These are phyloP conservation scores for Brachyistius frenatus DNA, from an alignment of 2,113 vertebrate species.

Conservation along the genomic window DNA sequence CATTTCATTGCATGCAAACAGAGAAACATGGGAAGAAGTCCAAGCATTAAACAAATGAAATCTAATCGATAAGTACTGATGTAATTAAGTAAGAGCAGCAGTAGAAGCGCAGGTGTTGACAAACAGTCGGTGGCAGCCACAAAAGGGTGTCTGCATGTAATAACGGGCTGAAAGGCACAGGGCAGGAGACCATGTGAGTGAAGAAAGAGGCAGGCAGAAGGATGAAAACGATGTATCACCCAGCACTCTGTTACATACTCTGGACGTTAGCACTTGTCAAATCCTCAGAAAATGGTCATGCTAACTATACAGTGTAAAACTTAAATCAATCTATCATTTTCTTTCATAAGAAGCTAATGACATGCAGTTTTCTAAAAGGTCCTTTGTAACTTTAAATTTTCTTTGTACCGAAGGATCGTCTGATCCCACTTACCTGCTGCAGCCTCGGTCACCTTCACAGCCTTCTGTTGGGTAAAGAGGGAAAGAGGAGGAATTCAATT, in stretches of 20 bases:
- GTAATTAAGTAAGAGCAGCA: conserved; percentile 14
- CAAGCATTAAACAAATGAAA: conserved; percentile 18
- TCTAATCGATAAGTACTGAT: conserved; percentile 18
- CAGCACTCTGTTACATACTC: not conserved
- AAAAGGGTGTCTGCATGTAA: conserved; percentile 2
- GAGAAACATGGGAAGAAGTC: not conserved
- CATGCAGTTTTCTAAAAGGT: not conserved
- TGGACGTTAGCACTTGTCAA: not conserved
- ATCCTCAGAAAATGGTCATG: not conserved
- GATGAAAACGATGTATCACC: not conserved
- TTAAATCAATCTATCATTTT: not conserved
- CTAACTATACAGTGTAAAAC: not conserved
- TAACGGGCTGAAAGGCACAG: not conserved
- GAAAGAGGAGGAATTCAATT: conserved; percentile 32
- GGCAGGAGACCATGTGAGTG: conserved; percentile 11
- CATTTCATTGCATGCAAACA: not conserved
- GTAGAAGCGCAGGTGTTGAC: conserved; percentile 18
- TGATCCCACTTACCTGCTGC: conserved; percentile 63
- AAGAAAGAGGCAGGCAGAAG: conserved; percentile 17
- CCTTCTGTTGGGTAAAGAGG: conserved; percentile 62
- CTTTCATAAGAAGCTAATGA: not conserved
- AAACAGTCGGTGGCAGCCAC: conserved; percentile 18
- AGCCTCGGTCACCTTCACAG: conserved; percentile 14
- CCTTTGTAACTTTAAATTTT: not conserved
- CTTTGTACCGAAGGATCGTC: not conserved